Evolutionary conservation across 2,888 invertebrate genomes (phyloP), one percentile per base, ranked within the genome.

Genomic region (Macaria liturata): DNA sequence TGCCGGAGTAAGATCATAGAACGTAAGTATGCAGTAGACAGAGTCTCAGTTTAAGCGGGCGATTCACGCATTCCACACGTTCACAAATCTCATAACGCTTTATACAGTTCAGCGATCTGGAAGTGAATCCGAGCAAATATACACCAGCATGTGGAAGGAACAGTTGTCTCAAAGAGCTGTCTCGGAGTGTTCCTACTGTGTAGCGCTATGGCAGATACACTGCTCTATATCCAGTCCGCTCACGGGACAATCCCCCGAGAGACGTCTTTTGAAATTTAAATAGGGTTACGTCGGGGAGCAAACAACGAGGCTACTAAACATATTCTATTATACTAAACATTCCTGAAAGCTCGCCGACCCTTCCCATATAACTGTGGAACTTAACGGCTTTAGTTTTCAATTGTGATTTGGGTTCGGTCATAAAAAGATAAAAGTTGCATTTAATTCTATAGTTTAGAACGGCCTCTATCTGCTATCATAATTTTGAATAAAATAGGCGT

Each of bases 211-310:
- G 37, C 60, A 58, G 65, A 64, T 57, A 67, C 61, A 61, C 63
- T 46, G 47, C 49, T 50, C 5, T 32, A 20, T 52, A 42, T 49
- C 42, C 62, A 70, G 68, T 68, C 65, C 51, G 65, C 62, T 64
- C 60, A 46, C 59, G 63, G 68, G 62, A 67, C 60, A 61, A 72
- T 71, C 72, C 72, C 72, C 61, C 64, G 69, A 68, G 74, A 70
- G 67, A 74, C 68, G 68, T 76, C 72, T 76, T 80, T 76, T 72
- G 79, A 82, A 81, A 81, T 82, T 80, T 76, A 80, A 79, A 81
- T 79, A 71, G 71, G 71, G 69, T 72, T 70, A 67, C 69, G 65
- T 66, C 62, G 66, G 59, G 67, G 55, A 69, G 68, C 67, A 74
- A 75, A 74, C 72, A 65, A 68, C 69, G 60, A 52, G 55, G 47